Conservation (phyloP, 2,888 invertebrate species). For the Lycocerus yunnanus region DNA sequence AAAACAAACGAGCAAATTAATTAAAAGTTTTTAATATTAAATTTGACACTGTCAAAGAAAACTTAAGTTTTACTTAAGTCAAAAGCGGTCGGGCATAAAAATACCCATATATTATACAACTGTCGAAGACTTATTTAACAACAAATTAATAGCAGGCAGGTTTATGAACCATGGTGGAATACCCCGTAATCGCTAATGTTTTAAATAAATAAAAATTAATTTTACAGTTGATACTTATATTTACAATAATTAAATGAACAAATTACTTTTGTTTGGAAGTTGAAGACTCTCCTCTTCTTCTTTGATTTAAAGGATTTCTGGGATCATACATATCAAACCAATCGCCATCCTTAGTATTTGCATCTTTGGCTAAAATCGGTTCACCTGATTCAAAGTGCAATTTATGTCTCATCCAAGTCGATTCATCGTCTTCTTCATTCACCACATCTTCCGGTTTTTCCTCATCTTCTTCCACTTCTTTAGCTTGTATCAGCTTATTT, state of each 20-base stretch:
- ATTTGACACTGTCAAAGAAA: no score
- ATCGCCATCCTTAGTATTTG: slow-evolving; percentile 89
- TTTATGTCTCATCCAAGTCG: slow-evolving; percentile 66
- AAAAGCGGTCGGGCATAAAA: no score
- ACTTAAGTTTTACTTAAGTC: no score
- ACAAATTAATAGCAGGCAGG: no score
- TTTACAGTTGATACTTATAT: background rate
- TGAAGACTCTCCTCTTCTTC: slow-evolving; percentile 78
- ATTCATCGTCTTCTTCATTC: slow-evolving; percentile 41
- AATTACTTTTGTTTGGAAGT: background rate
- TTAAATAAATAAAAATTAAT: background rate
- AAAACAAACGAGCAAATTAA: no score
- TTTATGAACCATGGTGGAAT: no score
- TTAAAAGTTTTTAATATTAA: no score
- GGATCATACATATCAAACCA: slow-evolving; percentile 98
- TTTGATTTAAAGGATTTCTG: slow-evolving; percentile 89
- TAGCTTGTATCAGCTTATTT: slow-evolving; percentile 72
- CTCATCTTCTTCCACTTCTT: slow-evolving; percentile 62
- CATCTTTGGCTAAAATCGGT: slow-evolving; percentile 85
- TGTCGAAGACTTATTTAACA: no score
- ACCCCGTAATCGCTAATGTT: no score
- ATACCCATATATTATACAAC: no score
- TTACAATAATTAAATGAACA: background rate
- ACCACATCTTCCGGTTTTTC: slow-evolving; percentile 46
- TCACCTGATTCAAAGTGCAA: slow-evolving; percentile 70